A percentile compares a stretch with the other conserved stretches of the same genome.
phyloP scores from a whole-genome alignment of 2,888 invertebrate species.

The Stenodera caucasica region DNA sequence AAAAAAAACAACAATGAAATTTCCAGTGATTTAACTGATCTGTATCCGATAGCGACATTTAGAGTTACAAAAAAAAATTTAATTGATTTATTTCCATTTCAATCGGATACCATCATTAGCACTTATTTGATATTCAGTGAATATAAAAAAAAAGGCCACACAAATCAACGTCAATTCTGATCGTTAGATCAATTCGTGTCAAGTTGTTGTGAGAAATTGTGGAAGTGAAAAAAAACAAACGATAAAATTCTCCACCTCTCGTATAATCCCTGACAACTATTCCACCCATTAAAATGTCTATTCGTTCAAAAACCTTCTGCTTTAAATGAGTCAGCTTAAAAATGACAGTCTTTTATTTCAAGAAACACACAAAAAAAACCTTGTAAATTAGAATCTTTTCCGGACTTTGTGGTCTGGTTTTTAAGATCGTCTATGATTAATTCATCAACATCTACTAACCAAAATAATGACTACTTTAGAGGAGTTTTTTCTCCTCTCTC shows the following conservation, averaged over 20 bases:
- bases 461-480: conserved; percentile 21
- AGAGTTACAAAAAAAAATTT: neutral
- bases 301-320: neutral
- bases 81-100: neutral
- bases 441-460: conserved; percentile 14
- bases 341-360: neutral
- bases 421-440: conserved; percentile 23
- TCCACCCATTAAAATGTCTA: neutral
- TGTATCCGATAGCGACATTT: neutral
- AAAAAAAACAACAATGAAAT: no score
- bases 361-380: neutral
- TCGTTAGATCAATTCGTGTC: neutral
- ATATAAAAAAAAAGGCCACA: no score
- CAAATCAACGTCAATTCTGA: neutral
- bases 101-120: neutral
- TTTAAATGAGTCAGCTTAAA: conserved; percentile 1
- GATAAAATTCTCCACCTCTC: neutral
- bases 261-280: neutral
- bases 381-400: conserved; percentile 7
- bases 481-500: neutral
- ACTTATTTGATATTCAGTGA: neutral
- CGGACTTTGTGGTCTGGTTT: conserved; percentile 1
- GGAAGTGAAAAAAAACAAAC: no score
- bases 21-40: no score
- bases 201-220: neutral